These are phyloP conservation scores for Pandemis corylana DNA, from an alignment of 2,888 invertebrate species.

Conservation along the genomic window DNA sequence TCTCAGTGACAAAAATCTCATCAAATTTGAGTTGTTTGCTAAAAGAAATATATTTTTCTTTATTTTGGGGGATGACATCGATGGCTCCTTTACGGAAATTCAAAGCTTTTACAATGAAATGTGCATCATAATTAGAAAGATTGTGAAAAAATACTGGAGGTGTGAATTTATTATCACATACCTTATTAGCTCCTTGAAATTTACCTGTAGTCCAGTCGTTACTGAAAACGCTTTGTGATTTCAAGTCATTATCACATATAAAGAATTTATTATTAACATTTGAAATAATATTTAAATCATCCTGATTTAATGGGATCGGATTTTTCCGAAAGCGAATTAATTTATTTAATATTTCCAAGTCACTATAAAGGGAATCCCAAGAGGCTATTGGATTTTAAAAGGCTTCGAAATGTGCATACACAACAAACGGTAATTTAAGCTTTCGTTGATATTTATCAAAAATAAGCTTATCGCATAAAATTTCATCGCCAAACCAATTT, in stretches of 20 bases:
- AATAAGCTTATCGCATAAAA: conserved; percentile 38
- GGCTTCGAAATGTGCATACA: conserved; percentile 49
- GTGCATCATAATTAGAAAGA: conserved; percentile 41
- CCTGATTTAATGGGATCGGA: neutral
- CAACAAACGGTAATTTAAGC: conserved; percentile 44
- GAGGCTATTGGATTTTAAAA: conserved; percentile 48
- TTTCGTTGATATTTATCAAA: conserved; percentile 44
- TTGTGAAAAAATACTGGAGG: conserved; percentile 37
- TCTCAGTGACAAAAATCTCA: conserved; percentile 21
- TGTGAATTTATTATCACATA: conserved; percentile 28
- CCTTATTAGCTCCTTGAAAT: conserved; percentile 25
- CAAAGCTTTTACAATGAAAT: conserved; percentile 43
- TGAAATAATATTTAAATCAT: neutral
- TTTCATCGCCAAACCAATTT: neutral
- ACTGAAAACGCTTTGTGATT: neutral
- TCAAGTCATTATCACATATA: conserved; percentile 4
- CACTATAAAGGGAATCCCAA: conserved; percentile 23
- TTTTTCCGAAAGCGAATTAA: conserved; percentile 11
- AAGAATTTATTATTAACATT: neutral
- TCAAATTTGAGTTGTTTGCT: conserved; percentile 18
- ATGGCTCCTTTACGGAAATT: conserved; percentile 40
- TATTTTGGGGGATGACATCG: conserved; percentile 41
- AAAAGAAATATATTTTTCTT: conserved; percentile 43
- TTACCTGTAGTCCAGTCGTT: conserved; percentile 7
- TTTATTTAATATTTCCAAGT: neutral